These are phyloP conservation scores for Capitulum mitella DNA, from an alignment of 2,888 invertebrate genomes.

Conservation along the genomic window DNA sequence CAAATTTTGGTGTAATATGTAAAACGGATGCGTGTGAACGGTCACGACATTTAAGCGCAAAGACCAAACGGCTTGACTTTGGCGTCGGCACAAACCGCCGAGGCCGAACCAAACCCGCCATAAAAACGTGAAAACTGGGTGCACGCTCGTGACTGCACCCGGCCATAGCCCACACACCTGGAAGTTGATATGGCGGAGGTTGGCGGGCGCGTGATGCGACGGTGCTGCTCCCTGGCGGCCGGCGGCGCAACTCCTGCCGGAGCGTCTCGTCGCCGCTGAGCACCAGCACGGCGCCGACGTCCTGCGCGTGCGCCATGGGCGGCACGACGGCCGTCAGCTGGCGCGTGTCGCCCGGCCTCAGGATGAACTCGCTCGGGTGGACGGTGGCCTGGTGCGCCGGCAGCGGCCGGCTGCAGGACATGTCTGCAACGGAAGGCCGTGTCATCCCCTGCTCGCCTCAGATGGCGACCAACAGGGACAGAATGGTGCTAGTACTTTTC, in stretches of 20 bases:
- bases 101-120: no score
- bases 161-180: constrained; percentile 1
- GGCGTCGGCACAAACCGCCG: no score
- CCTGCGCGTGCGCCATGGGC: neutral
- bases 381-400: neutral
- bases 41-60: no score
- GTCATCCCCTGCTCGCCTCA: no score
- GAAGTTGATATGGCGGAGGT: neutral
- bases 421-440: neutral
- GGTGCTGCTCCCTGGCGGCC: neutral
- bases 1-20: no score
- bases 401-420: neutral
- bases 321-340: neutral
- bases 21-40: no score
- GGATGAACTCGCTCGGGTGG: constrained; percentile 13
- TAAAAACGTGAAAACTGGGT: no score
- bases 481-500: no score
- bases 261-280: constrained; percentile 20
- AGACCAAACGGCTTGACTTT: no score
- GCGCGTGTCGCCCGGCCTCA: neutral
- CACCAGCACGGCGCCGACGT: constrained; percentile 11
- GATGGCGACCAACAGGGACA: no score
- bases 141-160: no score
- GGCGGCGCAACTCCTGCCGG: constrained; percentile 3
- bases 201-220: neutral